Conservation (phyloP, 2,888 invertebrate genomes). For the Ceramica pisi region DNA sequence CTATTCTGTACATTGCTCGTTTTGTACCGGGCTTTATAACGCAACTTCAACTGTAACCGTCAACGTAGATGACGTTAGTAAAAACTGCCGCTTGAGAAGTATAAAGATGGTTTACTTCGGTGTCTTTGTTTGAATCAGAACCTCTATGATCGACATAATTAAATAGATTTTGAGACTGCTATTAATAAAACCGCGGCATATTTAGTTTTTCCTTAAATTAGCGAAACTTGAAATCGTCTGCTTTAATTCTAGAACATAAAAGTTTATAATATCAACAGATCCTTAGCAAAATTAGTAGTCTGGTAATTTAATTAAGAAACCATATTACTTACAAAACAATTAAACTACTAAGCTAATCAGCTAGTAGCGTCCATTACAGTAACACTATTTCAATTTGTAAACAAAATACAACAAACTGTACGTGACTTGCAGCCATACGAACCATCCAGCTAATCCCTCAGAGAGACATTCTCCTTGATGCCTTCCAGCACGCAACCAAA, state of each 20-base stretch:
- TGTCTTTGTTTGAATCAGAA: not conserved
- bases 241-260: not conserved
- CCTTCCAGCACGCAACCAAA: constrained; percentile 56
- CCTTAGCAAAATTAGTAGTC: too few relatives aligned
- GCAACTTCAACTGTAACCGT: constrained; percentile 69
- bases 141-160: too few relatives aligned
- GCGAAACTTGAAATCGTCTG: not conserved
- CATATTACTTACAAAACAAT: not conserved
- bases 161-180: too few relatives aligned
- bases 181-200: too few relatives aligned
- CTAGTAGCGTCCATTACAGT: constrained; percentile 14
- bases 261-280: not conserved
- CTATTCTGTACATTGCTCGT: constrained; percentile 63
- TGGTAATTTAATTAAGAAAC: too few relatives aligned
- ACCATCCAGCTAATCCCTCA: constrained; percentile 38
- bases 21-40: constrained; percentile 72
- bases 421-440: constrained; percentile 58
- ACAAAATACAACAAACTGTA: constrained; percentile 45
- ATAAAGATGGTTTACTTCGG: not conserved
- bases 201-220: too few relatives aligned
- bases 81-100: constrained; percentile 25
- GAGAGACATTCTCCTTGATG: constrained; percentile 58
- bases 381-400: constrained; percentile 54
- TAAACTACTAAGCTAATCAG: constrained; percentile 5
- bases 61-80: constrained; percentile 35